phyloP scores from a whole-genome alignment of 92 coral and sea anemone species.

The Zoanthus sociatus region DNA sequence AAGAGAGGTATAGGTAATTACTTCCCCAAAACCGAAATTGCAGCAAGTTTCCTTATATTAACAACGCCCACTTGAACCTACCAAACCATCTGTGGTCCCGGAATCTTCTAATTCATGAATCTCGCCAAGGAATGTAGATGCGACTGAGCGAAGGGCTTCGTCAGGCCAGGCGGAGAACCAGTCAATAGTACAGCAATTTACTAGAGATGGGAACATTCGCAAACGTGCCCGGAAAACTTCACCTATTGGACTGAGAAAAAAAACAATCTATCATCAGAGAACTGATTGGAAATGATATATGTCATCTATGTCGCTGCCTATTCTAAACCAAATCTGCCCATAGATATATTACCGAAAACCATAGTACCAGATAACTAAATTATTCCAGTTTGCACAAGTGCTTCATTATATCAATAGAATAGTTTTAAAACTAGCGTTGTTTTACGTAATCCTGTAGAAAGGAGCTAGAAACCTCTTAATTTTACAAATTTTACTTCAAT shows the following conservation, averaged over 20 bases:
- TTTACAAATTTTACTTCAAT: too few species aligned
- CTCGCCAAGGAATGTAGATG: constrained; percentile 95
- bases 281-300: not conserved
- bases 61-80: constrained; percentile 47
- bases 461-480: too few species aligned
- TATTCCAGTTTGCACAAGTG: too few species aligned
- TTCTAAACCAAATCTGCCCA: not conserved
- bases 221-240: constrained; percentile 98
- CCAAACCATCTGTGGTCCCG: constrained; percentile 93
- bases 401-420: too few species aligned
- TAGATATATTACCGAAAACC: too few species aligned
- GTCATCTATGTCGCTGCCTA: not conserved
- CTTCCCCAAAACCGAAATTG: too few species aligned
- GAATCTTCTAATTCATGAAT: constrained; percentile 98
- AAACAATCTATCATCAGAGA: not conserved
- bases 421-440: too few species aligned
- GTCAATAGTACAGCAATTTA: constrained; percentile 98
- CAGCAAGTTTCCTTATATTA: too few species aligned
- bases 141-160: constrained; percentile 96
- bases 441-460: too few species aligned
- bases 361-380: too few species aligned
- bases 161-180: constrained; percentile 99
- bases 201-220: constrained; percentile 98
- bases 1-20: too few species aligned
- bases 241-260: constrained; percentile 90